Percentiles rank a stretch among this genome's conserved stretches.
Evolutionary conservation across 2,113 vertebrate species (phyloP).

Genomic region (Geothlypis trichas): DNA sequence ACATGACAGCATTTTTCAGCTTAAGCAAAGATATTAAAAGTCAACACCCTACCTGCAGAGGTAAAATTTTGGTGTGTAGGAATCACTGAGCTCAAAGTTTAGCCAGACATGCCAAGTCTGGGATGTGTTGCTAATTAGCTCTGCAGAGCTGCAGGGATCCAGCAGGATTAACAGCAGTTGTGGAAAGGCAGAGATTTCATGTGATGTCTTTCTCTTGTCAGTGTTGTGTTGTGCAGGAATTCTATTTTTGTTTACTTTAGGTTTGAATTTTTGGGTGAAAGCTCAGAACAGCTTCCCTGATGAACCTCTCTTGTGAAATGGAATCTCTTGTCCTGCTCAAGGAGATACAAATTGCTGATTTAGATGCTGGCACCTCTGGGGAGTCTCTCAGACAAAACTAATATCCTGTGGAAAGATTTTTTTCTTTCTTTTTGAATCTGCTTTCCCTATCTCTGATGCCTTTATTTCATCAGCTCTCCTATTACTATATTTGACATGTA

Average conservation of each 20-base stretch:
- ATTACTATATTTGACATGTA: neutral
- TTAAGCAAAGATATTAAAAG: neutral
- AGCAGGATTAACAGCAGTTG: neutral
- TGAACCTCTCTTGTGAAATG: neutral
- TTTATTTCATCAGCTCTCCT: neutral
- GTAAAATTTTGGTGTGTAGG: neutral
- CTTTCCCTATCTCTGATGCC: neutral
- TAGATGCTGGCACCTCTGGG: neutral
- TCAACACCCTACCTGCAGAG: neutral
- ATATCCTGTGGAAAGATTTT: neutral
- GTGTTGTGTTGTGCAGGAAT: neutral
- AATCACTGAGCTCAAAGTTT: neutral
- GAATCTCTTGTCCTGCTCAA: neutral
- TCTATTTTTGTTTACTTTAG: neutral
- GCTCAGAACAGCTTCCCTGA: neutral
- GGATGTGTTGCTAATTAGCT: neutral
- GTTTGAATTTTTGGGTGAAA: neutral
- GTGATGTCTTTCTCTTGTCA: neutral
- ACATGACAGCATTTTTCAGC: neutral
- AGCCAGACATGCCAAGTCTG: neutral
- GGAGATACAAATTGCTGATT: neutral
- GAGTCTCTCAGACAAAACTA: neutral
- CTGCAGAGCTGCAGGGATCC: neutral
- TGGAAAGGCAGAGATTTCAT: neutral
- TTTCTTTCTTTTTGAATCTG: neutral